Base-by-base conservation (phyloP, 2,113 vertebrate genomes). In the Indicator maculatus region DNA sequence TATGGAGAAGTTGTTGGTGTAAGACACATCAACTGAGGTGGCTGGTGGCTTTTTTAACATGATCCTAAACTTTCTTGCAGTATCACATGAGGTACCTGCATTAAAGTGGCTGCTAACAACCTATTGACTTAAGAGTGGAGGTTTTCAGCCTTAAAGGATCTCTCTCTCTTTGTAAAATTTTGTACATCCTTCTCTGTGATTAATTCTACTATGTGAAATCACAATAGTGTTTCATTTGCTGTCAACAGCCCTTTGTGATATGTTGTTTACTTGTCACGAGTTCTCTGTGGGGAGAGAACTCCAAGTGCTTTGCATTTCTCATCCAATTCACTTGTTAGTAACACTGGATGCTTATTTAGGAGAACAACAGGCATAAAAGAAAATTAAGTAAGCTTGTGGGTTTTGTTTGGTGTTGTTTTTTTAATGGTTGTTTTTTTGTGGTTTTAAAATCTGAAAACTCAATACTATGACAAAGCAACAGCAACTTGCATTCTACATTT, bases 401-500 rank as follows among this genome's bases (percentile, higher is more conserved):
- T 38, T 53, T 53, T 53, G 8, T 26, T 36, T 39, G 7, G 0
- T n/a, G 39, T 16, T 21, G 8, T 44, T 47, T 38, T 28, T 72
- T 53, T 70, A 16, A 31, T 31, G 13, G 20, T 66, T 65, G 28
- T 21, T 63, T 60, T 60, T 55, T 3, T 36, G 86, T 73, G 72
- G 5, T 59, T 58, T 59, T 67, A 47, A 55, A 64, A 21, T 79
- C 47, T 70, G 36, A 61, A 71, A 67, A 66, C 31, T 70, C 21
- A 44, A 10, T 61, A 41, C 23, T 56, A 70, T 70, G 23, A 19
- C n/a, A 44, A 82, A 59, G 52, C 23, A 5, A 50, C 70, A 65
- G 61, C 30, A 70, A 36, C 28, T 45, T 5, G 2, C 0, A 2
- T 41, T 44, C 21, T n/a, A 15, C 1, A 1, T 75, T 90, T 75